Evolutionary conservation across 2,113 vertebrate genomes (phyloP).

Genomic region (Mastomys natalensis): DNA sequence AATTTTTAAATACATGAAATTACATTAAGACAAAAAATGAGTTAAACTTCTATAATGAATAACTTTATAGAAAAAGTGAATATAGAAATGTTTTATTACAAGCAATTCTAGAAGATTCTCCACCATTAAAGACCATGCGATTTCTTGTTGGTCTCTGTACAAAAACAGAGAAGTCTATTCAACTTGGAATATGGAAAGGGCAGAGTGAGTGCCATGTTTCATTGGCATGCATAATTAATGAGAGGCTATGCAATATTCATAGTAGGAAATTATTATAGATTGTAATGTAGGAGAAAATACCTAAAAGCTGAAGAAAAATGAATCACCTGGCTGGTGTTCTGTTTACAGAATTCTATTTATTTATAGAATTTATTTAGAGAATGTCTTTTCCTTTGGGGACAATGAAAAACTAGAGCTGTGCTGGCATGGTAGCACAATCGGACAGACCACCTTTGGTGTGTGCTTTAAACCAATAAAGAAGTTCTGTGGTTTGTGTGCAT

Average conservation of each 20-base stretch:
- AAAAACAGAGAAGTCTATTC: conserved; percentile 65
- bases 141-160: conserved; percentile 47
- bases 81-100: conserved; percentile 1
- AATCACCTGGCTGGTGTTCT: conserved; percentile 80
- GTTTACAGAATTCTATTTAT: conserved; percentile 65
- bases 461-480: not conserved
- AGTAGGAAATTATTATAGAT: conserved; percentile 84
- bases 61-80: not conserved
- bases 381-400: not conserved
- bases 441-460: no score
- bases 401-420: not conserved
- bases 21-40: not conserved
- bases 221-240: conserved; percentile 87
- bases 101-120: not conserved
- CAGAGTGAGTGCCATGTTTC: conserved; percentile 77
- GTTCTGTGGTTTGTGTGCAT: not conserved
- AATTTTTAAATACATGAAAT: not conserved
- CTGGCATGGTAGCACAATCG: not conserved
- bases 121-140: conserved; percentile 47
- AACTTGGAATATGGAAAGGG: conserved; percentile 80
- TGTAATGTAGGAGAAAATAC: conserved; percentile 64
- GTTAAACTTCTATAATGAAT: not conserved
- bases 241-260: conserved; percentile 85
- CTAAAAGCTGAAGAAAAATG: conserved; percentile 70
- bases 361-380: conserved; percentile 77